phyloP scores from a whole-genome alignment of 2,797 vertebrate species.

The Pyrocephalus nanus region DNA sequence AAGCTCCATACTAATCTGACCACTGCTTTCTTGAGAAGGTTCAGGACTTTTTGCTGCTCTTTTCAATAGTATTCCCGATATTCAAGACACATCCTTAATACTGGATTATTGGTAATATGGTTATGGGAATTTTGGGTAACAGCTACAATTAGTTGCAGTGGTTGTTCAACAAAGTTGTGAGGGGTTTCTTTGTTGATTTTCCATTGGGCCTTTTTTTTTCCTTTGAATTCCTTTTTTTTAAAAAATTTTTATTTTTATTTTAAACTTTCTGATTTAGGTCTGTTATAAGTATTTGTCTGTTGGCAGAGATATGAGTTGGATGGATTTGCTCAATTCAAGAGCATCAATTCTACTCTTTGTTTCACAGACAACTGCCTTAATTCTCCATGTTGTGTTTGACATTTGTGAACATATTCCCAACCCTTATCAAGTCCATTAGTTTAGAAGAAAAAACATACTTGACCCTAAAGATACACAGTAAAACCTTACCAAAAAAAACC shows the following conservation, averaged over 20 bases:
- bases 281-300: not conserved
- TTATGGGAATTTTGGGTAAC: not conserved
- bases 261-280: not conserved
- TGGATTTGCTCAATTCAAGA: not conserved
- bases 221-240: not conserved
- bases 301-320: not conserved
- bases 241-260: not conserved
- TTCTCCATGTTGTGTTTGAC: not conserved
- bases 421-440: not conserved
- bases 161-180: not conserved
- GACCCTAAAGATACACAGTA: not conserved
- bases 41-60: not conserved
- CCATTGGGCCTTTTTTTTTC: accelerated
- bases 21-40: not conserved
- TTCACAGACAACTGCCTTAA: not conserved
- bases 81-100: not conserved
- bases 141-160: not conserved
- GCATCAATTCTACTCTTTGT: not conserved
- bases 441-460: not conserved
- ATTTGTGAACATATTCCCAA: not conserved
- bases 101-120: not conserved
- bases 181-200: accelerated
- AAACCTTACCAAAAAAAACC: not conserved
- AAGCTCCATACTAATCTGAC: not conserved
- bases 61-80: not conserved